Percentiles rank a stretch among this genome's conserved stretches.
These are phyloP conservation scores for Priocnemis perturbator DNA, from an alignment of 2,888 invertebrate genomes.

Conservation along the genomic window DNA sequence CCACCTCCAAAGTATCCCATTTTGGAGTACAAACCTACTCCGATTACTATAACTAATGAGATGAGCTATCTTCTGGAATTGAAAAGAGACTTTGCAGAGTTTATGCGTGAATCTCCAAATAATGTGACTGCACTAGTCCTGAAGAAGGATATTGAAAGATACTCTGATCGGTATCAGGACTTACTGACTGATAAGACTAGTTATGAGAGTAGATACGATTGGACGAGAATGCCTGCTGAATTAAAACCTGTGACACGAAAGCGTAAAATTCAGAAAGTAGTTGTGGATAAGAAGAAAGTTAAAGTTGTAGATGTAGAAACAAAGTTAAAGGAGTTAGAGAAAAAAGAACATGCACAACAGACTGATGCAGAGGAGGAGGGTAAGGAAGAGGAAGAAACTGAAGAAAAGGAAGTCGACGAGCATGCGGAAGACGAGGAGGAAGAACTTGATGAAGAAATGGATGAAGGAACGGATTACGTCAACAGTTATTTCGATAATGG, in stretches of 20 bases:
- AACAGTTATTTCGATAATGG: conserved; percentile 93
- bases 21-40: conserved; percentile 75
- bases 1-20: conserved; percentile 75
- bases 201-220: conserved; percentile 65
- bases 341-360: conserved; percentile 77
- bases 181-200: conserved; percentile 52
- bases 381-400: conserved; percentile 76
- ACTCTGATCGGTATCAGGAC: conserved; percentile 67
- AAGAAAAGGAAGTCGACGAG: conserved; percentile 78
- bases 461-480: conserved; percentile 92
- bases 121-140: conserved; percentile 70
- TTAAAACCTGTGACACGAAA: conserved; percentile 57
- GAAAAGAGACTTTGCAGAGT: conserved; percentile 84
- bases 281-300: conserved; percentile 42
- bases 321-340: conserved; percentile 82
- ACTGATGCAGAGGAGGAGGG: conserved; percentile 75
- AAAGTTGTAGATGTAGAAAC: conserved; percentile 64
- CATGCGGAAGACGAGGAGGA: conserved; percentile 80
- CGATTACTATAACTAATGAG: conserved; percentile 73
- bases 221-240: conserved; percentile 67
- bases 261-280: conserved; percentile 40
- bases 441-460: conserved; percentile 88
- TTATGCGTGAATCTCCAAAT: conserved; percentile 82
- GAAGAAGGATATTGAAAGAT: conserved; percentile 72
- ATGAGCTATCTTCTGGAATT: conserved; percentile 84